Evolutionary conservation across 2,113 vertebrate species (phyloP), one percentile per base, ranked within the genome.

Genomic region (Dicentrarchus labrax): DNA sequence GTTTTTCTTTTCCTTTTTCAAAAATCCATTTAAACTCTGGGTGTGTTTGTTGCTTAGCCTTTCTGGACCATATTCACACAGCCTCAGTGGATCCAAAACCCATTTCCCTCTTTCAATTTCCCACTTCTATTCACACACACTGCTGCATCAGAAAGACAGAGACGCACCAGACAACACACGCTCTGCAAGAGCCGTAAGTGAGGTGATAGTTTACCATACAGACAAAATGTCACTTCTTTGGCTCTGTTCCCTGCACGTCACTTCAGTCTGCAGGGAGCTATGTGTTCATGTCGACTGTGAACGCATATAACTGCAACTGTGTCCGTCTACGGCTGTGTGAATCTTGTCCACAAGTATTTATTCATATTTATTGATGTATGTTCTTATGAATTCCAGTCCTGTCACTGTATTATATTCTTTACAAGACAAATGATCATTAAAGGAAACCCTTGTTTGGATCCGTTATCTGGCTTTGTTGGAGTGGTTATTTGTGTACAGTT

Each of bases 381-480:
- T 95, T 94, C 90, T 92, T 93, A 94, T 94, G 83, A 93, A 93
- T 94, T 96, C 87, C 72, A 91, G 93, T 95, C 89, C 92, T 93
- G 92, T 94, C 91, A 85, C 88, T 95, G 96, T 95, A 93, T 94
- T 89, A 85, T 93, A 91, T 95, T 95, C 92, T 96, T 96, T 95
- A 92, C 91, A 83, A 93, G 87, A 92, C 87, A 91, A 94, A 91
- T 86, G 83, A 86, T 93, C 91, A 96, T 95, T 96, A 96, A 96
- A 96, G 90, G 81, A 95, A 94, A 89, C 81, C 86, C 90, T 93
- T 92, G 92, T 94, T 93, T 94, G 91, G 91, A 95, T 94, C 90
- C 3, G 85, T 94, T 76, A 73, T 75, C 65, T 66, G 59, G 59
- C 60, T 84, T 75, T 50, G 50, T 91, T 77, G 6, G 51, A 0